phyloP scores from a whole-genome alignment of 2,113 vertebrate species.

The Neolamprologus sp. region DNA sequence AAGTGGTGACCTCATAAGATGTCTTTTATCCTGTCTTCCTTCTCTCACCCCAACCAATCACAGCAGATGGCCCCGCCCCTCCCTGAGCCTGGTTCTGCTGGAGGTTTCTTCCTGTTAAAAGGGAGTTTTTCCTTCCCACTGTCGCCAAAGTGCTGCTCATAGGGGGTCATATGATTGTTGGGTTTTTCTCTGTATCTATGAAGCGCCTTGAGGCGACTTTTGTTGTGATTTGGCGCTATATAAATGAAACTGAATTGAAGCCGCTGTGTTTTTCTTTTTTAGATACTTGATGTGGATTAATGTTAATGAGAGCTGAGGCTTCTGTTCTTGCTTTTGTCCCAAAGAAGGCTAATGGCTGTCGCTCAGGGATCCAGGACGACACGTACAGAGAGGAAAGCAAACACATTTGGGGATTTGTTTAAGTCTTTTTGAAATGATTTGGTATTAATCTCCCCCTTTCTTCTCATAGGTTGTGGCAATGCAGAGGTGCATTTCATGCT shows the following conservation, averaged over 20 bases:
- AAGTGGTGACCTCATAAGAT: background rate
- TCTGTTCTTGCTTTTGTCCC: background rate
- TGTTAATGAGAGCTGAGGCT: background rate
- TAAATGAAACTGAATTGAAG: background rate
- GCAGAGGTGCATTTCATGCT: background rate
- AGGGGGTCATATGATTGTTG: no score
- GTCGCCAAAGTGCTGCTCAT: no score
- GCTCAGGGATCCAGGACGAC: background rate
- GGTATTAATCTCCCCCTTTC: background rate
- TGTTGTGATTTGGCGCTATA: no score
- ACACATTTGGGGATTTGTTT: background rate
- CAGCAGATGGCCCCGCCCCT: no score
- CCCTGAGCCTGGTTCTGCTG: no score
- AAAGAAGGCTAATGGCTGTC: background rate
- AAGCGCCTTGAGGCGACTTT: no score
- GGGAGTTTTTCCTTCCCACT: no score
- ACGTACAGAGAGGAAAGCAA: background rate
- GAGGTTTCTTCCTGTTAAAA: no score
- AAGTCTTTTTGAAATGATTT: background rate
- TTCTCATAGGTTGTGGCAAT: background rate
- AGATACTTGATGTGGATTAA: background rate
- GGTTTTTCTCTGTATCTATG: no score
- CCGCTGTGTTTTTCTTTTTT: background rate
- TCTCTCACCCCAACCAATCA: no score
- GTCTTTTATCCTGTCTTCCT: no score